phyloP scores from a whole-genome alignment of 53 echinoderm and acorn worm species.

The Antedon mediterranea region DNA sequence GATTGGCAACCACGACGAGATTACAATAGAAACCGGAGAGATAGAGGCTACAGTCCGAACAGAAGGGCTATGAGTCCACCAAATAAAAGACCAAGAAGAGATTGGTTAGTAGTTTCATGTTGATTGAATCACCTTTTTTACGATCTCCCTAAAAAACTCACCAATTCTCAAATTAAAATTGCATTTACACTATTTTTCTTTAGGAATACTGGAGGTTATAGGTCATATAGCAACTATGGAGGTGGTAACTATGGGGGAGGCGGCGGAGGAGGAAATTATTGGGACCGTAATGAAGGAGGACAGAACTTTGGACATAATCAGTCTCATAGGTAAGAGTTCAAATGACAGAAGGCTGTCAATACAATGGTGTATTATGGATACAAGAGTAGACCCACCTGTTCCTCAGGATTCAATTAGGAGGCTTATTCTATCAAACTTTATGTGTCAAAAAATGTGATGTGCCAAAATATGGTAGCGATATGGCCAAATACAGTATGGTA shows the following conservation, averaged over 20 bases:
- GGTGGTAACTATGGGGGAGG: conserved; percentile 32
- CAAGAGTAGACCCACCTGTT: no score
- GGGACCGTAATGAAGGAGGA: conserved; percentile 19
- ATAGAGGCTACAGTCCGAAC: conserved; percentile 63
- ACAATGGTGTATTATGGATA: no score
- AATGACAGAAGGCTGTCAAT: no score
- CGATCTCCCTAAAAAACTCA: no score
- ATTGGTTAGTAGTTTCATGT: conserved; percentile 93
- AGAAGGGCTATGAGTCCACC: conserved; percentile 77
- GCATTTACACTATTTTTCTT: conserved; percentile 9
- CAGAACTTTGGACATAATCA: neutral
- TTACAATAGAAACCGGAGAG: conserved; percentile 44
- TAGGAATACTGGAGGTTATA: conserved; percentile 35
- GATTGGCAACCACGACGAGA: conserved; percentile 78
- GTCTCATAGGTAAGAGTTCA: neutral
- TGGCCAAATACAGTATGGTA: no score
- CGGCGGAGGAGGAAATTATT: conserved; percentile 35
- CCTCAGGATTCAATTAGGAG: no score
- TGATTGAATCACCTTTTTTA: no score
- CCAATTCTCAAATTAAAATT: neutral
- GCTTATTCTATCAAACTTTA: no score
- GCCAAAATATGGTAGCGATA: no score
- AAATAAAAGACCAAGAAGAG: conserved; percentile 70
- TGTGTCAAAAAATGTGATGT: no score
- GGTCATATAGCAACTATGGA: conserved; percentile 58